Evolutionary conservation across 2,888 invertebrate genomes (phyloP).

Genomic region (Actias luna): DNA sequence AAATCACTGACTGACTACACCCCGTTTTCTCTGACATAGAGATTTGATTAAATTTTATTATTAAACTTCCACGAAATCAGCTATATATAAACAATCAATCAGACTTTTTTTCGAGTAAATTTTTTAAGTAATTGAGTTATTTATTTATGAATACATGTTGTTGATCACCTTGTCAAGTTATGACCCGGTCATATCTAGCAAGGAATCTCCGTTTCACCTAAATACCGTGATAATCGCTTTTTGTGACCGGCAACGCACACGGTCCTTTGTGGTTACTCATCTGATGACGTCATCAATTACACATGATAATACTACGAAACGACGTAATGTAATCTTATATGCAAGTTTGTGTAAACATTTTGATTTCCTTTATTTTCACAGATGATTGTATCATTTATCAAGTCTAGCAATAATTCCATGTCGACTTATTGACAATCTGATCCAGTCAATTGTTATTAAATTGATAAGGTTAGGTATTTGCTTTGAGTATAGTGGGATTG

Average conservation of each 20-base stretch:
- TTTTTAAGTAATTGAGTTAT: not conserved
- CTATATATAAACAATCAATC: not conserved
- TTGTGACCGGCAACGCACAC: slow-evolving; percentile 47
- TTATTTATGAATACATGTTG: not conserved
- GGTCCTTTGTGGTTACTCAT: slow-evolving; percentile 65
- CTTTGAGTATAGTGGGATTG: slow-evolving; percentile 26
- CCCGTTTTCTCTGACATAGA: slow-evolving; percentile 4
- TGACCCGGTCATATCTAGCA: slow-evolving; percentile 33
- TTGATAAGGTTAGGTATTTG: slow-evolving; percentile 27
- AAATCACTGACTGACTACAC: slow-evolving; percentile 1
- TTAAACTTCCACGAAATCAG: not conserved
- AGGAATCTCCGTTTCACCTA: slow-evolving; percentile 53
- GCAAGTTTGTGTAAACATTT: not conserved
- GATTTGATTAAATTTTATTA: slow-evolving; percentile 13
- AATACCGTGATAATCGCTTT: slow-evolving; percentile 55
- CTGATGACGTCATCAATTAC: slow-evolving; percentile 70
- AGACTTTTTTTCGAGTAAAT: not conserved
- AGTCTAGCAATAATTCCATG: slow-evolving; percentile 29
- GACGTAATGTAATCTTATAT: slow-evolving; percentile 34
- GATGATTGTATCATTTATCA: slow-evolving; percentile 36
- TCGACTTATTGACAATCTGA: slow-evolving; percentile 22
- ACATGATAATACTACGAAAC: slow-evolving; percentile 62
- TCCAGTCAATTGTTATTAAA: slow-evolving; percentile 29
- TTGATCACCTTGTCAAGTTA: slow-evolving; percentile 8
- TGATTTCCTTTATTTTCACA: slow-evolving; percentile 29